These are phyloP conservation scores for Semicossyphus pulcher DNA, from an alignment of 2,113 vertebrate genomes.

Conservation along the genomic window DNA sequence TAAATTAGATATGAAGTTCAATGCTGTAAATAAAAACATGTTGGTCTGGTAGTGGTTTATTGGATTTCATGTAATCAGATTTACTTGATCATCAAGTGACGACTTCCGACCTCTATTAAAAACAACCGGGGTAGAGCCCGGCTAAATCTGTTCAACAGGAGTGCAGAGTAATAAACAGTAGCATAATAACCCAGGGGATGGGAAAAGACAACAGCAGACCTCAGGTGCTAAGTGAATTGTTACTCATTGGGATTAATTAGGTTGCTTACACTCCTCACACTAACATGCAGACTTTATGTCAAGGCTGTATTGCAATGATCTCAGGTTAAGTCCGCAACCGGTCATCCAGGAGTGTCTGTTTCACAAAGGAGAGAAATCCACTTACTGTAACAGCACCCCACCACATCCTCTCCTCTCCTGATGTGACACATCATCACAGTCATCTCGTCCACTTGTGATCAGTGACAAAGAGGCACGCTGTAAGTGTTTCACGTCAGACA, in stretches of 20 bases:
- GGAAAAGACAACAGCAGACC: conserved; percentile 5
- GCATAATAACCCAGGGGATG: conserved; percentile 51
- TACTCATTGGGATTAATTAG: conserved; percentile 68
- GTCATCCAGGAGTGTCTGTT: conserved; percentile 27
- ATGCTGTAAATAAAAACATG: neutral
- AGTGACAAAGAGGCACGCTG: conserved; percentile 45
- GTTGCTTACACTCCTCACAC: conserved; percentile 18
- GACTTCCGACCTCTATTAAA: neutral
- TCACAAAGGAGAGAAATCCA: conserved; percentile 48
- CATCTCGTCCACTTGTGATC: conserved; percentile 42
- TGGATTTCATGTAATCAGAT: neutral
- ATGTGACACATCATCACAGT: conserved; percentile 8
- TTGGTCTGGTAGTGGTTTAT: neutral
- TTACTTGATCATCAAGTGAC: conserved; percentile 4
- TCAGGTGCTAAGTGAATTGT: conserved; percentile 58
- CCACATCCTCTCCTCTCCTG: neutral
- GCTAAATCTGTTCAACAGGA: conserved; percentile 17
- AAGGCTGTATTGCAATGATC: neutral
- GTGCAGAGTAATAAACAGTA: conserved; percentile 27
- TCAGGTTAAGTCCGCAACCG: conserved; percentile 6
- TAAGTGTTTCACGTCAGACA: conserved; percentile 9
- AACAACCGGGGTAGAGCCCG: neutral
- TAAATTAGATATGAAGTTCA: too few species aligned
- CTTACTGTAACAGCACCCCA: conserved; percentile 28
- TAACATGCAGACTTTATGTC: conserved; percentile 13